Evolutionary conservation across 2,113 vertebrate genomes (phyloP), one percentile per base, ranked within the genome.

Genomic region (Mellivora capensis): DNA sequence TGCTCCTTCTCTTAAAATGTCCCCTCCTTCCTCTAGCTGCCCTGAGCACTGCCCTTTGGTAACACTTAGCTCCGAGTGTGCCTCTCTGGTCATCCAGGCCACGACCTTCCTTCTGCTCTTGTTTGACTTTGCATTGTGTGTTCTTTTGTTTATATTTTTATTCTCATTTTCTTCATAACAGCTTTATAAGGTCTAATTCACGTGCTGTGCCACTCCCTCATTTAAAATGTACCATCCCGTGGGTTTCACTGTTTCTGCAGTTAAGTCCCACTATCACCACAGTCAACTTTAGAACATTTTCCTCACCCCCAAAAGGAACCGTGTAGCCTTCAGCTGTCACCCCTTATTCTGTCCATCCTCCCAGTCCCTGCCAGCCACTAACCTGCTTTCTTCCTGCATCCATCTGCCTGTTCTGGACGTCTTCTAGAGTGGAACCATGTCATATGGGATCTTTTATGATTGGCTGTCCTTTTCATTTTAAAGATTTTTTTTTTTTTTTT

Each of bases 271-370:
- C 12, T 2, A 4, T 59, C 52, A 47, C 21, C 12, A 11, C 6
- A 11, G 67, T 74, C 15, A 31, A 2, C 47, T 34, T 44, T 54
- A 57, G 86, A 90, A 18, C 7, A 23, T 80, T 42, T 59, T 54
- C 67, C 18, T 82, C 15, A 23, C 31, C 15, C 52, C 21, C 34
- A 0, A 34, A 72, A 59, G 29, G 18, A 74, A 18, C 44, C 31
- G 1, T 4, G 1, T 20, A 23, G 20, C 2, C 18, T 72, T 61
- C 7, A 86, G 21, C 52, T 37, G 3, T 37, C 42, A 4, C 25
- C 42, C n/a, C 31, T 39, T 1, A 0, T 2, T 1, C 20, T 0
- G 0, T 31, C 31, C 10, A 0, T 21, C 76, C n/a, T 13, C 2
- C 54, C 17, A 61, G 74, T 15, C 25, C 13, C 9, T 7, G 11